phyloP scores from a whole-genome alignment of 2,888 invertebrate genomes.

The Pollenia angustigena region DNA sequence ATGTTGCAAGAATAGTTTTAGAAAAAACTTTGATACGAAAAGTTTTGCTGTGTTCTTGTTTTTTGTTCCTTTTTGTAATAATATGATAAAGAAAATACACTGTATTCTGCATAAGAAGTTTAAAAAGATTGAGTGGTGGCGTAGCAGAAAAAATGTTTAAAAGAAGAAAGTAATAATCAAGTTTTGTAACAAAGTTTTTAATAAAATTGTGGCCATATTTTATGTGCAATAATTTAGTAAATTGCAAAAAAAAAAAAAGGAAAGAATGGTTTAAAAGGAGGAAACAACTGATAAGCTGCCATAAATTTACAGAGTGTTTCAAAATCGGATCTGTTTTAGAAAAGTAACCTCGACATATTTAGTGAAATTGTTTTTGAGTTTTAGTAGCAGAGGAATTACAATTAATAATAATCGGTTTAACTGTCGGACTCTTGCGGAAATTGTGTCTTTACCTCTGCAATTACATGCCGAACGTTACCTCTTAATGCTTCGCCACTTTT shows the following conservation, averaged over 20 bases:
- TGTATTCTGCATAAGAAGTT: background rate
- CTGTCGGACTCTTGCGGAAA: no score
- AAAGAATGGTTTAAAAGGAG: background rate
- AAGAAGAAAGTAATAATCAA: slow-evolving; percentile 13
- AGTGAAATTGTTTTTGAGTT: no score
- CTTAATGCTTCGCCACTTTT: no score
- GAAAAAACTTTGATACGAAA: background rate
- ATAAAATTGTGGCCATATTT: slow-evolving; percentile 34
- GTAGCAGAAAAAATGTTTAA: background rate
- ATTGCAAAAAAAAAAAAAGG: background rate
- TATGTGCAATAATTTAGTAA: slow-evolving; percentile 8
- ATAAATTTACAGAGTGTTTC: no score
- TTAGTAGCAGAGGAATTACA: no score
- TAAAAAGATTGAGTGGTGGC: background rate
- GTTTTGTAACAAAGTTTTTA: slow-evolving; percentile 35
- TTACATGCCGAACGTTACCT: no score
- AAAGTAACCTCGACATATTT: no score
- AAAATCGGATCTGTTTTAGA: no score
- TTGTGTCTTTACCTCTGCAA: no score
- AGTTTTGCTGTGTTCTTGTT: slow-evolving; percentile 21
- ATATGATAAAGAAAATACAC: slow-evolving; percentile 12
- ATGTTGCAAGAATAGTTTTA: slow-evolving; percentile 26
- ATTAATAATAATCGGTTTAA: no score
- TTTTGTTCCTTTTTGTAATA: background rate
- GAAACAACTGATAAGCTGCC: background rate